Conservation (phyloP, 2,888 invertebrate genomes). For the Norana najaformis region DNA sequence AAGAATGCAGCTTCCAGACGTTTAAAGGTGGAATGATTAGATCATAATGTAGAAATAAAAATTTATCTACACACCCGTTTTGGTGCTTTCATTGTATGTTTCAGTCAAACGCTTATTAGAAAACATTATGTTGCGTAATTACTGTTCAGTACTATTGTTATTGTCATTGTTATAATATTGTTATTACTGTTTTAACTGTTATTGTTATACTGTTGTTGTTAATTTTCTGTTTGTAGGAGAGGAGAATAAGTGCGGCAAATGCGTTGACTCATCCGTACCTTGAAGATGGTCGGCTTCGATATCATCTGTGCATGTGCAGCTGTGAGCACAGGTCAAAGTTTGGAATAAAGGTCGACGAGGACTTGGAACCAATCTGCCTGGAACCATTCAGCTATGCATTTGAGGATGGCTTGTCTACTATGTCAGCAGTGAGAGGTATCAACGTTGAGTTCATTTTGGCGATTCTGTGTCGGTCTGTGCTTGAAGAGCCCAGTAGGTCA, state of each 20-base stretch:
- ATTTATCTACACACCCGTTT: too few species aligned
- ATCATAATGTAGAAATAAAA: too few species aligned
- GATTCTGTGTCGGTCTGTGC: not conserved
- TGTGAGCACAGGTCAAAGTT: slow-evolving; percentile 71
- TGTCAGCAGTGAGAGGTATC: slow-evolving; percentile 77
- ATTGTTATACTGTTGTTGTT: not conserved
- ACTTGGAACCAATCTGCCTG: slow-evolving; percentile 88
- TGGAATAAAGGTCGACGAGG: slow-evolving; percentile 75
- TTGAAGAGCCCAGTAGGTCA: not conserved
- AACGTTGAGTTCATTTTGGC: not conserved
- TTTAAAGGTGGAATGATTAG: too few species aligned
- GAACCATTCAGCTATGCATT: slow-evolving; percentile 74
- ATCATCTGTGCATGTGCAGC: slow-evolving; percentile 99
- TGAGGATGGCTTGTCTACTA: slow-evolving; percentile 45
- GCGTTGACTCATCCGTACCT: slow-evolving; percentile 95
- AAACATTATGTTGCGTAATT: too few species aligned
- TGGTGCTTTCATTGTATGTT: too few species aligned
- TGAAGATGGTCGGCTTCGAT: slow-evolving; percentile 94
- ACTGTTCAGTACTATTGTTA: too few species aligned
- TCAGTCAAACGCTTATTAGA: too few species aligned
- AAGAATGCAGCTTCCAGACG: too few species aligned
- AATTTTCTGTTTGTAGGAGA: slow-evolving; percentile 71
- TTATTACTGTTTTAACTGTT: not conserved
- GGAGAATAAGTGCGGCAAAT: slow-evolving; percentile 90
- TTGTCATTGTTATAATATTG: not conserved